These are phyloP conservation scores for Drosophila watanabei DNA, from an alignment of 1,140 invertebrate species.

Conservation along the genomic window DNA sequence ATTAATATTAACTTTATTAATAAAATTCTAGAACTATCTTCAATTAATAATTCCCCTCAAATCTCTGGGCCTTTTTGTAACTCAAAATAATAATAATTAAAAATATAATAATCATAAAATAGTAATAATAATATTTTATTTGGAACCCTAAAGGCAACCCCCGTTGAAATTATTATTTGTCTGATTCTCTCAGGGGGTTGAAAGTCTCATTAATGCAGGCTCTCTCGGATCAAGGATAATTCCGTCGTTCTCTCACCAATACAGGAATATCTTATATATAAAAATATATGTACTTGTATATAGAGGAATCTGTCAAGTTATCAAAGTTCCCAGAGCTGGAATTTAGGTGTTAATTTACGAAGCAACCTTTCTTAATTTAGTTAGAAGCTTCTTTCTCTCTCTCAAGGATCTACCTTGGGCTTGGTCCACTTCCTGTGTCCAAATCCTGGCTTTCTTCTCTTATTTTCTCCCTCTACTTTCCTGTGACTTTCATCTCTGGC, in stretches of 20 bases:
- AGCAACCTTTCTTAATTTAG: not conserved
- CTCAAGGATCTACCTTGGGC: not conserved
- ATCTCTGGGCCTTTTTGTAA: not conserved
- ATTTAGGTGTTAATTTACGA: not conserved
- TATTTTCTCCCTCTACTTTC: not conserved
- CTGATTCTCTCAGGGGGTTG: slow-evolving; percentile 47
- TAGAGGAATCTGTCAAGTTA: slow-evolving; percentile 37
- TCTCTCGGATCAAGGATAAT: slow-evolving; percentile 8
- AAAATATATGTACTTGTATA: not conserved
- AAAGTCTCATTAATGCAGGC: slow-evolving; percentile 62
- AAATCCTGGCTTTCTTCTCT: slow-evolving; percentile 7
- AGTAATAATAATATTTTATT: slow-evolving; percentile 21
- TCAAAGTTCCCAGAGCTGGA: not conserved
- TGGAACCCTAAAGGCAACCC: slow-evolving; percentile 18
- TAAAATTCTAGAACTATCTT: not conserved
- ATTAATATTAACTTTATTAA: not conserved
- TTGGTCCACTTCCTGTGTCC: slow-evolving; percentile 54
- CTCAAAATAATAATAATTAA: slow-evolving; percentile 42
- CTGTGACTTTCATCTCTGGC: slow-evolving; percentile 63
- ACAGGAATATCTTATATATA: not conserved
- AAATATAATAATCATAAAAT: slow-evolving; percentile 41
- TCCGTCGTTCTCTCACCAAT: slow-evolving; percentile 4
- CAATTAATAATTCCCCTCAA: not conserved
- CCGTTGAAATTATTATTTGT: slow-evolving; percentile 13
- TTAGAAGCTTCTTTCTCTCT: not conserved